phyloP scores from a whole-genome alignment of 1,140 invertebrate genomes.

The Drosophila nigromelanica region DNA sequence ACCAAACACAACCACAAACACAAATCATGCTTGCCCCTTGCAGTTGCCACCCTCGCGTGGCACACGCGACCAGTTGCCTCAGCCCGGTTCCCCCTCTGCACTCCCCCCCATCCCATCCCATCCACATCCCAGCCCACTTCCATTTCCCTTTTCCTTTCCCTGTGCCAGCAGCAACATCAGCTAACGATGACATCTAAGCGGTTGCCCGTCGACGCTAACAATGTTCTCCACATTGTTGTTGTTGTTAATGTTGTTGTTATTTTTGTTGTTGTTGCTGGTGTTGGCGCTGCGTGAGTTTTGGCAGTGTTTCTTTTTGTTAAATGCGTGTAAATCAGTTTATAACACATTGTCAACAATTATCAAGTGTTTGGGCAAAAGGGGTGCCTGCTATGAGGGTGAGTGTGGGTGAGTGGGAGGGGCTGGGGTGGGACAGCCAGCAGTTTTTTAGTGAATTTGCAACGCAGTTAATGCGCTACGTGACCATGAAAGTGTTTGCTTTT shows the following conservation, averaged over 20 bases:
- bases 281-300: constrained; percentile 78
- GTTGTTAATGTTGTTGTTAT: constrained; percentile 13
- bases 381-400: background rate
- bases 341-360: constrained; percentile 82
- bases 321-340: constrained; percentile 82
- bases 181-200: constrained; percentile 80
- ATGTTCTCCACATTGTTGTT: constrained; percentile 57
- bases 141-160: constrained; percentile 20
- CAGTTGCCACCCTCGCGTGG: constrained; percentile 74
- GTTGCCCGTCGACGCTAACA: constrained; percentile 60
- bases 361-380: constrained; percentile 51
- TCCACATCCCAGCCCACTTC: background rate
- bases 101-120: too few relatives aligned
- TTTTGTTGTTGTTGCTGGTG: constrained; percentile 52
- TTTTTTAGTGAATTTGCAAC: constrained; percentile 13
- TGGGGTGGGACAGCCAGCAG: background rate
- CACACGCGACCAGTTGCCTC: constrained; percentile 75
- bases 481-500: background rate
- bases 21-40: constrained; percentile 49
- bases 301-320: constrained; percentile 77
- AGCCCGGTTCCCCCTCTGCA: background rate
- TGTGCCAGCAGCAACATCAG: constrained; percentile 42
- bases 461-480: constrained; percentile 1
- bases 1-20: constrained; percentile 16
- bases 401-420: background rate